phyloP scores from a whole-genome alignment of 2,113 vertebrate genomes.

The Recurvirostra avosetta region DNA sequence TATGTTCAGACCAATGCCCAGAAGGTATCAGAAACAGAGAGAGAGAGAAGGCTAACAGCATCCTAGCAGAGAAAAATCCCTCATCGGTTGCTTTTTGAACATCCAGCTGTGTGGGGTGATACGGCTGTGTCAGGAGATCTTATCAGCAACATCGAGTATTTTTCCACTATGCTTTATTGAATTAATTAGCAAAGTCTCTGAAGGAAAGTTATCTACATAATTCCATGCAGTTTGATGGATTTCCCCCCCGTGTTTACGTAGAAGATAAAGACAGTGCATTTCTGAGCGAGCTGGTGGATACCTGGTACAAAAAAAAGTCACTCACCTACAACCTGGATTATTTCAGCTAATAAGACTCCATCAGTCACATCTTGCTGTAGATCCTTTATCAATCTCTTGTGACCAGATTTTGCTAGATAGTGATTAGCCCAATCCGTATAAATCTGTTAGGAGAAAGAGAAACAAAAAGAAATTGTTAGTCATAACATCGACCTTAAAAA shows the following conservation, averaged over 20 bases:
- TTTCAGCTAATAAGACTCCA: constrained; percentile 94
- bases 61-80: neutral
- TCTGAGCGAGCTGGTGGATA: neutral
- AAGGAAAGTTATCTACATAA: neutral
- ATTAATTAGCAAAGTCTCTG: neutral
- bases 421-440: constrained; percentile 99
- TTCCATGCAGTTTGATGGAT: neutral
- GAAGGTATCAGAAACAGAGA: neutral
- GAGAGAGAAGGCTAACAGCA: neutral
- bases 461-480: constrained; percentile 8
- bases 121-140: neutral
- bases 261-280: neutral
- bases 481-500: neutral
- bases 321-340: constrained; percentile 98
- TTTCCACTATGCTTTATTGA: neutral
- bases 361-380: constrained; percentile 96
- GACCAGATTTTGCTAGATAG: constrained; percentile 94
- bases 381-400: constrained; percentile 95
- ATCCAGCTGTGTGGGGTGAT: neutral
- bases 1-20: neutral
- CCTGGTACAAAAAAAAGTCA: neutral
- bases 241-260: rapidly evolving
- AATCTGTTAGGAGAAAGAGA: constrained; percentile 81
- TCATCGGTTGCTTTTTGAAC: neutral
- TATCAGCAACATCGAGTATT: neutral